Base-by-base conservation (phyloP, 2,797 vertebrate species). In the Spondyliosoma cantharus region DNA sequence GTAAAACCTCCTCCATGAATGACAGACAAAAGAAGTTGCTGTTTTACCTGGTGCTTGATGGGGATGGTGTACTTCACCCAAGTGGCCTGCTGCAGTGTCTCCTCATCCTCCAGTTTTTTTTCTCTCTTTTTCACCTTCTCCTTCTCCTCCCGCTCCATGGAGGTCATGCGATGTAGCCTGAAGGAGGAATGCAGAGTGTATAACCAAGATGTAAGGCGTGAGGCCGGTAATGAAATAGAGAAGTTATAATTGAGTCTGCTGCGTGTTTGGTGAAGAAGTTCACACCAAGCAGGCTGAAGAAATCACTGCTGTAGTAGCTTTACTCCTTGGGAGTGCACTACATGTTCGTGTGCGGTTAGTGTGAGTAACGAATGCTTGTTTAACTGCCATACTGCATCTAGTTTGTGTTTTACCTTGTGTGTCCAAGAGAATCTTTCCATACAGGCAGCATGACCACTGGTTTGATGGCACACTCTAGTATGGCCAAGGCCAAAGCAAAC, bases 41-140 rank as follows among this genome's bases (percentile, higher is more conserved):
- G 1, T 20, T 32, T 83, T 92, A 99, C 98, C 97, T 98, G 97
- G 87, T 99, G 98, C 78, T 99, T 99, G 78, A 99, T 97, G 84
- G 97, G 97, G 91, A 99, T 97, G 13, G 97, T 98, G 73, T 99
- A 99, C 84, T 99, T 99, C 88, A 99, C 98, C 98, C 98, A 99
- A 0, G 98, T 99, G 66, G 98, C 98, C 89, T 99, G 98, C 83
- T 96, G 98, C 96, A 99, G 95, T 0, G 95, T 98, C 94, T 99
- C 98, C 88, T 99, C 98, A 22, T 99, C 97, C 87, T 99, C 98
- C 78, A 97, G 95, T 53, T 99, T 99, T 69, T 97, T 97, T 93
- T 99, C 98, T 50, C 96, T 96, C 90, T 98, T 99, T 90, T 98
- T 99, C 64, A 96, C 96, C 92, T 99, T 99, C 82, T 99, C 98